A percentile compares a stretch with the other conserved stretches of the same genome.
These are phyloP conservation scores for Dasypolia templi DNA, from an alignment of 2,888 invertebrate species.

Conservation along the genomic window DNA sequence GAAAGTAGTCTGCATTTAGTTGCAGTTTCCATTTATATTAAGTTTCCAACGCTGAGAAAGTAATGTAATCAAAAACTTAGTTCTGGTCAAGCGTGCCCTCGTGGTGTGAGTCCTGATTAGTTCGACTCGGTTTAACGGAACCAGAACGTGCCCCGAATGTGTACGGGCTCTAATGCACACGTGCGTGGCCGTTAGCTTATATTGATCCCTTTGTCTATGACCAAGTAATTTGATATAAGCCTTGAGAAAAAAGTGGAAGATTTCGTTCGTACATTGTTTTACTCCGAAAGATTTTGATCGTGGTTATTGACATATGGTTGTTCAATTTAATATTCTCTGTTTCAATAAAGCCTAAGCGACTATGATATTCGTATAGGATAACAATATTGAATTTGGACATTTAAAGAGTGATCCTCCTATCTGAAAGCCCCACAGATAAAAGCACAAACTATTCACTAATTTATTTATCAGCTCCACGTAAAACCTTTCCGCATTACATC, in stretches of 20 bases:
- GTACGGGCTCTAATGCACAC: conserved; percentile 65
- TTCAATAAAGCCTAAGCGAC: not conserved
- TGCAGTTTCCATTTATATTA: conserved; percentile 60
- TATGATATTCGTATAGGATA: not conserved
- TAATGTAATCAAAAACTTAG: conserved; percentile 65
- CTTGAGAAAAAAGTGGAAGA: conserved; percentile 24
- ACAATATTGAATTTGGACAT: not conserved
- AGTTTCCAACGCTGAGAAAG: conserved; percentile 52
- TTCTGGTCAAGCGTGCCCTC: conserved; percentile 53
- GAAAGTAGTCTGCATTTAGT: conserved; percentile 18
- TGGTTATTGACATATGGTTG: not conserved
- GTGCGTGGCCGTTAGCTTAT: conserved; percentile 58
- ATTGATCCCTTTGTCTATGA: conserved; percentile 59
- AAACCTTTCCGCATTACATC: conserved; percentile 52
- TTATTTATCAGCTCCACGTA: conserved; percentile 33
- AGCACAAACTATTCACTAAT: conserved; percentile 13
- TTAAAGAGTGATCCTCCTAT: conserved; percentile 2
- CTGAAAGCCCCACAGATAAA: not conserved
- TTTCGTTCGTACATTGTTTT: conserved; percentile 16
- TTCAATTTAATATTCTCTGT: not conserved
- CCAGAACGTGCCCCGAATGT: conserved; percentile 70
- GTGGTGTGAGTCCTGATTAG: conserved; percentile 69
- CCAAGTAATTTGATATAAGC: conserved; percentile 58
- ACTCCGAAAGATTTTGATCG: not conserved
- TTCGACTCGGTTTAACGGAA: conserved; percentile 66